These are phyloP conservation scores for Cyanoderma ruficeps DNA, from an alignment of 2,113 vertebrate species.

Conservation along the genomic window DNA sequence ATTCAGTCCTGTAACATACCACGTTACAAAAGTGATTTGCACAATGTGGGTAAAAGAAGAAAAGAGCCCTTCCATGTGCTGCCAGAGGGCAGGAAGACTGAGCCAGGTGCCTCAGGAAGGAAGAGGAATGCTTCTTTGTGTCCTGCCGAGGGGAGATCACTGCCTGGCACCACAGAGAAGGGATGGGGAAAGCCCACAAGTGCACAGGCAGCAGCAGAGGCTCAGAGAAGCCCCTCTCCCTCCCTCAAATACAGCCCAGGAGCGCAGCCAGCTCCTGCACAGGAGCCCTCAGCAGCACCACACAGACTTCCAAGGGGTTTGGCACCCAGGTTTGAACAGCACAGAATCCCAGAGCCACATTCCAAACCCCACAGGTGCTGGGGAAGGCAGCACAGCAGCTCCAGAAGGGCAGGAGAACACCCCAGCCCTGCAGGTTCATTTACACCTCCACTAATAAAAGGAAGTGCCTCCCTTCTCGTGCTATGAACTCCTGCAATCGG, in stretches of 20 bases:
- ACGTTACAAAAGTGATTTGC: background rate
- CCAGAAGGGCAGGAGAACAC: background rate
- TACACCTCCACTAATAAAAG: background rate
- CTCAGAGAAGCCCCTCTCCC: background rate
- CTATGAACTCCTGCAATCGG: background rate
- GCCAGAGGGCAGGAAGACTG: background rate
- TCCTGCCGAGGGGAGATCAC: background rate
- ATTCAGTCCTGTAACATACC: background rate
- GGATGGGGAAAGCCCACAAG: background rate
- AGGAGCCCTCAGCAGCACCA: background rate
- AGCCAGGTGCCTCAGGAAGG: background rate
- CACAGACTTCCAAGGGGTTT: background rate
- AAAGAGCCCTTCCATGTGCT: background rate
- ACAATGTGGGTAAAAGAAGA: background rate
- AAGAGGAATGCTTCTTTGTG: background rate
- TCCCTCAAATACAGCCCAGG: background rate
- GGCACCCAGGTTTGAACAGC: too few species aligned
- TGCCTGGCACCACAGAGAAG: rapidly evolving
- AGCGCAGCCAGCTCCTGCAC: background rate
- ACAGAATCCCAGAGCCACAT: background rate
- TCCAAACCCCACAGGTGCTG: background rate
- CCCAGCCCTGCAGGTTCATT: background rate
- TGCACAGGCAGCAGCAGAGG: background rate
- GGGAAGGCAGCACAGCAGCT: background rate
- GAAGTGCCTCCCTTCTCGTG: background rate